Base-by-base conservation (phyloP, 2,113 vertebrate species). In the Oplegnathus fasciatus region DNA sequence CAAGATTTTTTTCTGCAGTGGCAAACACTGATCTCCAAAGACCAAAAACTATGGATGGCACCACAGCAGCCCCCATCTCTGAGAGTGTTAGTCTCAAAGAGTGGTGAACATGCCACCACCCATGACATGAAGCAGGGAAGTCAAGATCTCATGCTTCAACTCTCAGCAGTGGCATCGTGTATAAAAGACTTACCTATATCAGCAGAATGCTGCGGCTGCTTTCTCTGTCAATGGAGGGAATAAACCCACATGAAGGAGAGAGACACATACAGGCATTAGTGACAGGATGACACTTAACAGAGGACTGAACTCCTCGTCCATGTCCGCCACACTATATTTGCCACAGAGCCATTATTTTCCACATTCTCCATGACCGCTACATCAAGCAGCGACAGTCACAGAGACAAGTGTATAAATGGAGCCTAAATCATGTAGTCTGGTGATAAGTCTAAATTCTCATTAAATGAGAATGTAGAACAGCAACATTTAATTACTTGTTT, bases 191-290 rank as follows among this genome's bases (percentile, higher is more conserved):
- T 96, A 96, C 96, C 96, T 94, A 96, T 96, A 42, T 96, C 95
- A 93, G 85, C 92, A 93, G 88, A 88, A 88, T 90, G 81, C 91
- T 88, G 87, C 73, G 61, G 91, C 91, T 91, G 93, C 94, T 88
- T 96, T 96, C 88, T 96, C 96, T 96, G 95, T 96, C 94, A 96
- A 79, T 76, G 93, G 86, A 91, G 94, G 93, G 93, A 92, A 94
- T 94, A 93, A 94, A 93, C 92, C 94, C 94, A 90, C 91, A 79
- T 91, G 83, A 91, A 93, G 93, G 89, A 94, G 93, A 96, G 91
- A 96, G 94, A 96, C 89, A 96, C 88, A 96, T 89, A 95, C 73
- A 96, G 89, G 86, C 88, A 93, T 96, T 96, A 96, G 94, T 93
- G 91, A 95, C 85, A 94, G 82, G 71, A 81, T 90, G 90, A 86